Percentiles rank a stretch among this genome's conserved stretches.
These are phyloP conservation scores for Galemys pyrenaicus DNA, from an alignment of 2,113 vertebrate species.

Conservation along the genomic window DNA sequence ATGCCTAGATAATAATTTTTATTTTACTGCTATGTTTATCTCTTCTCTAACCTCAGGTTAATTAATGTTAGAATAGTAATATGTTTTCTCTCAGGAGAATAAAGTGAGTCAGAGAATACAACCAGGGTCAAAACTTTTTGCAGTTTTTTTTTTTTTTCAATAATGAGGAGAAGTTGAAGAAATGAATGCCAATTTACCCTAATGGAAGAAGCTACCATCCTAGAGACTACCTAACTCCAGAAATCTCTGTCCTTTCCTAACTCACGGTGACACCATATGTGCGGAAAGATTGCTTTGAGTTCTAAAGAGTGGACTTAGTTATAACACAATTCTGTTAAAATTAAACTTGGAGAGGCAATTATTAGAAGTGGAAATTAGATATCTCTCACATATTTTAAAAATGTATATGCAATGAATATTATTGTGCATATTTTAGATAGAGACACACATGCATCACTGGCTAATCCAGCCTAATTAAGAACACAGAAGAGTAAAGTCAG, in stretches of 20 bases:
- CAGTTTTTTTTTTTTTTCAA: background rate
- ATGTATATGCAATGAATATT: background rate
- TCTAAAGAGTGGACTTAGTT: background rate
- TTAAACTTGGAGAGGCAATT: background rate
- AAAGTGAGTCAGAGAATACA: background rate
- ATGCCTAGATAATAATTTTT: background rate
- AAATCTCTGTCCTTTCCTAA: background rate
- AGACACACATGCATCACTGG: background rate
- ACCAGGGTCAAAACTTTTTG: background rate
- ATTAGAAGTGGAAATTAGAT: fast-evolving
- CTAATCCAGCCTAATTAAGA: background rate
- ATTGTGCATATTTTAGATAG: background rate
- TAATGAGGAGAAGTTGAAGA: background rate
- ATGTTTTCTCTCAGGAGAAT: too few relatives aligned
- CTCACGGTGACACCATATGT: background rate
- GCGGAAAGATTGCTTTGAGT: background rate
- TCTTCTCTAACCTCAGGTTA: background rate
- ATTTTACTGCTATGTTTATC: background rate
- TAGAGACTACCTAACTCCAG: background rate
- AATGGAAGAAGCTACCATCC: background rate
- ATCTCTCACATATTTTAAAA: background rate
- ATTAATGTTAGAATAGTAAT: background rate
- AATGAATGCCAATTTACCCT: background rate
- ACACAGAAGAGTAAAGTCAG: background rate
- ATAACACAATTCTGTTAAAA: background rate